Base-by-base conservation (phyloP, 2,797 vertebrate species). In the Eutrigla gurnardus region DNA sequence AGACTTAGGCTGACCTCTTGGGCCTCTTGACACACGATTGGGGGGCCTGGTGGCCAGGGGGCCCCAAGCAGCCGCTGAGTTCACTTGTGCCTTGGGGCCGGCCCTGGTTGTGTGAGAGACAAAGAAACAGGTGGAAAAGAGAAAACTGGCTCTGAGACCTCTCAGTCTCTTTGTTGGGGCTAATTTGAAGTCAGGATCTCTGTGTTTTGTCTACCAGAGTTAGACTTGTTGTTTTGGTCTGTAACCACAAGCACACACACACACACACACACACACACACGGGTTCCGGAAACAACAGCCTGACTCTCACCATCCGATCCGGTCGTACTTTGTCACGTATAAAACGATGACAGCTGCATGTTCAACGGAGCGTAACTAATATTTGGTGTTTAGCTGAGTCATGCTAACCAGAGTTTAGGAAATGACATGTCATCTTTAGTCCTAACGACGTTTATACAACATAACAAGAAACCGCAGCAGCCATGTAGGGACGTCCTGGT, bases 181-280 rank as follows among this genome's bases (percentile, higher is more conserved):
- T 84, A 77, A 73, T 83, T 81, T 86, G 80, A 81, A 82, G 76
- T 78, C 70, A 67, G 52, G 52, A 70, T 61, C 53, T 81, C 39
- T 77, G 39, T 70, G 65, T 86, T 88, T 76, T 80, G 80, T 80
- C 82, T 85, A 74, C 83, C 75, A 75, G 57, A 72, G 75, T 82
- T 79, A 77, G 72, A 78, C 73, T 69, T 49, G 52, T 83, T 86
- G 63, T 82, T 80, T 80, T 82, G 59, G 58, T 80, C 77, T 77
- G 14, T 62, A 13, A 72, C 75, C 70, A 6, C 76, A 82, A 62
- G 60, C 62, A 75, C 52, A 40, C 4, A 33, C 18, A 42, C 49
- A 53, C 40, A 54, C 5, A 65, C 59, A 42, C 43, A 53, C 46
- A 7, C 15, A 15, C 11, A 43, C 42, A 65, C 57, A 61, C 40